A percentile compares a stretch with the other conserved stretches of the same genome.
phyloP scores from a whole-genome alignment of 2,797 vertebrate species.

The Masticophis lateralis region DNA sequence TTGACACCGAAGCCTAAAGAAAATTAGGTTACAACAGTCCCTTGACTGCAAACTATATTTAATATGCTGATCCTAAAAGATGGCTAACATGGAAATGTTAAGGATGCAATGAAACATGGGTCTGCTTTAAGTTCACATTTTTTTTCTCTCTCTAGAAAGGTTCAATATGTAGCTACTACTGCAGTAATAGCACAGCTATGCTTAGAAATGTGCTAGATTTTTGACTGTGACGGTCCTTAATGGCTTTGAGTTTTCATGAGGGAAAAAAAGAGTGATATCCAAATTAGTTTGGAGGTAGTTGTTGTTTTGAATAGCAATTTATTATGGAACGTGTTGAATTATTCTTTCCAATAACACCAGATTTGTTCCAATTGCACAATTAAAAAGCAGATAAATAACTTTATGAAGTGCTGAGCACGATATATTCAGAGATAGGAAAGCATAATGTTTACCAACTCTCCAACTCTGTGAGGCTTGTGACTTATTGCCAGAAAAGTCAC shows the following conservation, averaged over 20 bases:
- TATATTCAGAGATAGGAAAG: accelerated
- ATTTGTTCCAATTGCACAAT: not conserved
- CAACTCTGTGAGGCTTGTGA: not conserved
- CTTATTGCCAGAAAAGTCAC: not conserved
- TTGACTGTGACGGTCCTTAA: not conserved
- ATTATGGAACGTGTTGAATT: not conserved
- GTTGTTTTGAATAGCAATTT: not conserved
- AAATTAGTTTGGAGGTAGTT: not conserved
- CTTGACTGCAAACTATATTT: not conserved
- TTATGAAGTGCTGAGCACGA: not conserved
- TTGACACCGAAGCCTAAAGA: not conserved
- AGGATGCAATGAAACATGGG: not conserved
- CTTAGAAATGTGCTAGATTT: not conserved
- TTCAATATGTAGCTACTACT: not conserved
- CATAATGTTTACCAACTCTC: not conserved
- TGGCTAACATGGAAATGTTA: not conserved
- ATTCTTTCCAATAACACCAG: not conserved
- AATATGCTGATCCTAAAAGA: not conserved
- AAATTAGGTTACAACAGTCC: accelerated
- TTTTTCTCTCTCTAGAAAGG: not conserved
- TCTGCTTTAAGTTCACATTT: not conserved
- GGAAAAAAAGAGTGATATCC: not conserved
- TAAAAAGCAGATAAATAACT: not conserved
- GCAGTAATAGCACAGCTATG: not conserved
- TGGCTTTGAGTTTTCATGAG: not conserved